A percentile compares a stretch with the other conserved stretches of the same genome.
These are phyloP conservation scores for Psix sp. DNA, from an alignment of 1,140 invertebrate genomes.

Conservation along the genomic window DNA sequence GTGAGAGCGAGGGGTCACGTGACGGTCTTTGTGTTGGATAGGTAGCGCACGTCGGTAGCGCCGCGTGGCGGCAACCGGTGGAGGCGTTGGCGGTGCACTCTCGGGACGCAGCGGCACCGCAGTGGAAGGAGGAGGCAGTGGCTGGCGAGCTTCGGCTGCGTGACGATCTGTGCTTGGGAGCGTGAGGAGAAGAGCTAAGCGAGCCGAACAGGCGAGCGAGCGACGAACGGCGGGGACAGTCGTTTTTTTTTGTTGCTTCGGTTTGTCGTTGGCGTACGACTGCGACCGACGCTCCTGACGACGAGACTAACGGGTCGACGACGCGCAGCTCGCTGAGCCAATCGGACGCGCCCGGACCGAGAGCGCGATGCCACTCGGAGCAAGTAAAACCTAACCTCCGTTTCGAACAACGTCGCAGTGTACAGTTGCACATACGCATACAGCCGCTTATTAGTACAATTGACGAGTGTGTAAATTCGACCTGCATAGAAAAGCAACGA, in stretches of 20 bases:
- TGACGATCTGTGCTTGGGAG: slow-evolving; percentile 54
- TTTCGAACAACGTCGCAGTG: too few relatives aligned
- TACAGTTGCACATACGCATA: too few relatives aligned
- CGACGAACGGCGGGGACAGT: slow-evolving; percentile 53
- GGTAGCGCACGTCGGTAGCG: too few relatives aligned
- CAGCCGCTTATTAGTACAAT: too few relatives aligned
- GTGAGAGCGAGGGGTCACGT: too few relatives aligned
- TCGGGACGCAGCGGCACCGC: too few relatives aligned
- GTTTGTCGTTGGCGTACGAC: slow-evolving; percentile 14
- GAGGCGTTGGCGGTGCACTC: too few relatives aligned
- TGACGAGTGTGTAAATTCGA: too few relatives aligned
- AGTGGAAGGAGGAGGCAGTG: too few relatives aligned
- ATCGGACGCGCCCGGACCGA: slow-evolving; percentile 12
- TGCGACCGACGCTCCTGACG: slow-evolving; percentile 14
- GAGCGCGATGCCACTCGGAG: slow-evolving; percentile 24
- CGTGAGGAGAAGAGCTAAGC: slow-evolving; percentile 53
- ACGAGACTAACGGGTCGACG: not conserved
- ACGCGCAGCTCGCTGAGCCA: not conserved
- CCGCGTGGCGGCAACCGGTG: too few relatives aligned
- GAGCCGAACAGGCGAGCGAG: slow-evolving; percentile 60
- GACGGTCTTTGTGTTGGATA: too few relatives aligned
- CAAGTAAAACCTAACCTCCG: slow-evolving; percentile 41
- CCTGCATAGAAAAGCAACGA: too few relatives aligned
- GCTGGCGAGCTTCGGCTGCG: slow-evolving; percentile 69
- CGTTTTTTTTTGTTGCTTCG: slow-evolving; percentile 54